Evolutionary conservation across 2,113 vertebrate genomes (phyloP), one percentile per base, ranked within the genome.

Genomic region (Martes martes): DNA sequence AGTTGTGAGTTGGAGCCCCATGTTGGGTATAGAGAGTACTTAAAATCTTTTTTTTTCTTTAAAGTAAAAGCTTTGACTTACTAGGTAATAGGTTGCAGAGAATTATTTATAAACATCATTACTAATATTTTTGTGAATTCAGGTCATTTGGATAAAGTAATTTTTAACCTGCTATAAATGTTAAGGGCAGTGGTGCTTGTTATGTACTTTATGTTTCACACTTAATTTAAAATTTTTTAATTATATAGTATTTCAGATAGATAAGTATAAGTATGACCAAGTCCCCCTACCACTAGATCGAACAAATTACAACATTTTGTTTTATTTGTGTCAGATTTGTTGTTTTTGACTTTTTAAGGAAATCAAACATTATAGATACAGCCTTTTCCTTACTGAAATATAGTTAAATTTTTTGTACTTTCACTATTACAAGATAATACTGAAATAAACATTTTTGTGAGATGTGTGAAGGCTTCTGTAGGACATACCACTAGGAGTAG

Each of bases 321-420:
- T 94, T 89, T 84, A 31, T 88, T 71, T 85, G 50, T 67, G 71
- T 86, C 26, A 45, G 23, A 39, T 90, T 90, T 69, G 14, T 33
- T 91, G 26, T 24, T 89, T 93, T 91, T 91, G 21, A 57, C 67
- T 94, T 92, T 97, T 87, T 52, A 93, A 89, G 73, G 71, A 85
- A 93, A 39, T 69, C 69, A 89, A 93, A 81, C n/a, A 45, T 94
- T 89, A 45, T 28, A 94, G 52, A 39, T 74, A 81, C 7, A 80
- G 9, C 69, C 69, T 89, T 93, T 89, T 93, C 50, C 61, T 95
- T 67, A n/a, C 57, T 82, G 33, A 96, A 61, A 8, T 71, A 57
- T 10, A 92, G 71, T 94, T 81, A 80, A 9, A 47, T 69, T 92
- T 96, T 96, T 73, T 81, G 59, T 57, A n/a, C 21, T 79, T 84